Evolutionary conservation across 2,888 invertebrate species (phyloP), one percentile per base, ranked within the genome.

Genomic region (Stegophylla sp.): DNA sequence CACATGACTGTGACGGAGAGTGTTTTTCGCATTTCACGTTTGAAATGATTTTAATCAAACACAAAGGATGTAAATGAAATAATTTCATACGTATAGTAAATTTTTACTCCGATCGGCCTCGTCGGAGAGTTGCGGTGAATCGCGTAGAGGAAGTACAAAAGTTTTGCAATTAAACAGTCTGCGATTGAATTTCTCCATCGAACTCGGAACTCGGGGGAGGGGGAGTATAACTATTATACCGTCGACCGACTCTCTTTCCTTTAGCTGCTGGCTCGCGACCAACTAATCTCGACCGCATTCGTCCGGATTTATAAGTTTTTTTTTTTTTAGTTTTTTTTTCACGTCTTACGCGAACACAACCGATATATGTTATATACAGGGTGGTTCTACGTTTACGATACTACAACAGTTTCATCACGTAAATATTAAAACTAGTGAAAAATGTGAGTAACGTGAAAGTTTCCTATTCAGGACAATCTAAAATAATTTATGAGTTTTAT

Each of bases 261-360:
- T 75, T 51, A n/a, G n/a, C n/a, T 64, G 34, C 12, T 75, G 74
- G 74, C 63, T 63, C 17, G 3, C 63, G 7, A 48, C 34, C 74
- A 75, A 75, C 34, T 64, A 63, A 75, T 64, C n/a, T n/a, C 20
- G 74, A 63, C 74, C 63, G 63, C 48, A 17, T 51, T 75, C 23
- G 51, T 64, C 48, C 17, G 1, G 51, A 75, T 74, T 63, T 34
- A 48, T 51, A 64, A 63, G 34, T 34, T 34, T 34, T 34, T 34
- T 34, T 34, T 7, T 34, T 10, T 26, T 59, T 59, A 20, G 4
- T 23, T 26, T 34, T 28, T 20, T 74, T 34, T 48, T 34, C 5
- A 0, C 4, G 34, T 64, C 34, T 20, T n/a, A n/a, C n/a, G 23
- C 20, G 15, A 64, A 51, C 51, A 45, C 43, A 45, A 34, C 34